Evolutionary conservation across 1,140 invertebrate species (phyloP).

Genomic region (Hylaeus volcanicus): DNA sequence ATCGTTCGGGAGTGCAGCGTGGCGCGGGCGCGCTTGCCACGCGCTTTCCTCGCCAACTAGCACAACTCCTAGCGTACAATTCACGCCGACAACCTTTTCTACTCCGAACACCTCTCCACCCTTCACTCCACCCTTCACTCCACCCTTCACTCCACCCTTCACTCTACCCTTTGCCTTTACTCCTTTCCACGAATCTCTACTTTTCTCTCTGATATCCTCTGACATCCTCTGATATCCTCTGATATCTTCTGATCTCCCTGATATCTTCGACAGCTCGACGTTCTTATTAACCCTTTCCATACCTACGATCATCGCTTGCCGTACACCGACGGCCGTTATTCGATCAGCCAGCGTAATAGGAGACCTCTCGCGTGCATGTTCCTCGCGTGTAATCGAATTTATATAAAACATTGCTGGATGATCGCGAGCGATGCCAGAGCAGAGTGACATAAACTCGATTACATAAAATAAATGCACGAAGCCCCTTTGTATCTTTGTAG

Average conservation of each 20-base stretch:
- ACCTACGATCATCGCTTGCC: too few relatives aligned
- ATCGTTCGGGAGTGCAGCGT: background rate
- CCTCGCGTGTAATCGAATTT: conserved; percentile 75
- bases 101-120: background rate
- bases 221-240: too few relatives aligned
- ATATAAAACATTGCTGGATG: conserved; percentile 74
- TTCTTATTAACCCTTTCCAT: too few relatives aligned
- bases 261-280: too few relatives aligned
- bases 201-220: too few relatives aligned
- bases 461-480: conserved; percentile 73
- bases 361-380: conserved; percentile 66
- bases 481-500: conserved; percentile 54
- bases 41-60: conserved; percentile 22
- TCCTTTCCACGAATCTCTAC: too few relatives aligned
- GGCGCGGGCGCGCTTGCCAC: conserved; percentile 22
- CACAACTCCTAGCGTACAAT: background rate
- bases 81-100: background rate
- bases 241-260: too few relatives aligned
- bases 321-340: background rate
- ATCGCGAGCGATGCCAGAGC: conserved; percentile 59
- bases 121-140: background rate
- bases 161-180: too few relatives aligned
- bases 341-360: conserved; percentile 10
- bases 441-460: conserved; percentile 71
- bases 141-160: too few relatives aligned